Conservation (phyloP, 2,888 invertebrate species). For the Agrochola circellaris region DNA sequence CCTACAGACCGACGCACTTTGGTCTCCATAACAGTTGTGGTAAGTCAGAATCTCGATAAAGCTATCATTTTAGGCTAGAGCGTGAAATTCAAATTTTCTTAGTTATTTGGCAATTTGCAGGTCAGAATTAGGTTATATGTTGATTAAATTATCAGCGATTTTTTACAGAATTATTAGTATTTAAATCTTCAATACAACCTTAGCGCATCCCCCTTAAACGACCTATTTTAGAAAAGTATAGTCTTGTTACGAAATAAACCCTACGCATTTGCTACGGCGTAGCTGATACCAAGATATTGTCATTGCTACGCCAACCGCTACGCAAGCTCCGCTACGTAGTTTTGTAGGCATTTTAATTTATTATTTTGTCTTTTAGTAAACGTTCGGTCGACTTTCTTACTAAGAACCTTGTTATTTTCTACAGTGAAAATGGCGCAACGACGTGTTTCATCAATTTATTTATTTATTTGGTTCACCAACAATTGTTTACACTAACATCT, state of each 20-base stretch:
- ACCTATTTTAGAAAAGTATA: background rate
- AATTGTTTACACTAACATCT: too few relatives aligned
- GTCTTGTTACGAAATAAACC: background rate
- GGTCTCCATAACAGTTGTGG: background rate
- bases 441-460: background rate
- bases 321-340: background rate
- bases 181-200: background rate
- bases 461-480: too few relatives aligned
- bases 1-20: background rate
- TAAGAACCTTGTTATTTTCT: background rate
- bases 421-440: too few relatives aligned
- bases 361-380: background rate
- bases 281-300: background rate
- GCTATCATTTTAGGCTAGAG: too few relatives aligned
- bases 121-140: background rate
- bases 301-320: slow-evolving; percentile 13
- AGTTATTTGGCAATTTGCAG: too few relatives aligned
- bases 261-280: slow-evolving; percentile 18
- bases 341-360: background rate
- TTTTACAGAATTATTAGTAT: background rate
- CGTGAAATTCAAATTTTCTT: too few relatives aligned
- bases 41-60: background rate
- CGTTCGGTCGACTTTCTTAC: background rate
- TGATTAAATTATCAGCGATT: background rate
- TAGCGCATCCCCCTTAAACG: background rate